Percentiles rank a stretch among this genome's conserved stretches.
Evolutionary conservation across 2,888 invertebrate species (phyloP).

Genomic region (Papilio gigon): DNA sequence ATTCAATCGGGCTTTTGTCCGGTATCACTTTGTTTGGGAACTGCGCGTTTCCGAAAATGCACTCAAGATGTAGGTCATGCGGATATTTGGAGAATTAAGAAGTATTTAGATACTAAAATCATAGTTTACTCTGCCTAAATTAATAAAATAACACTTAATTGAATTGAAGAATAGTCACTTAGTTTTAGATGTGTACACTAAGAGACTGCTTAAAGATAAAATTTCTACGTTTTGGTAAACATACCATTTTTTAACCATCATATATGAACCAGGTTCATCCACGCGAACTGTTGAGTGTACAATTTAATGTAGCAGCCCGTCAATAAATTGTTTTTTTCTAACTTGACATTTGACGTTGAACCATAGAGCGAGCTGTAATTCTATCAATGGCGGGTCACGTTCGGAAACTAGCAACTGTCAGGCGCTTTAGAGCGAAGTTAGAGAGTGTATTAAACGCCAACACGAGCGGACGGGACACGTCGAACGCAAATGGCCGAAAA

Average conservation of each 20-base stretch:
- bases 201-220: too few species aligned
- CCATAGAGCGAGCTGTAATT: conserved; percentile 45
- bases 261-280: too few species aligned
- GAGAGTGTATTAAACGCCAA: conserved; percentile 69
- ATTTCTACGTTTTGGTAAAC: too few species aligned
- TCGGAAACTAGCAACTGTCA: conserved; percentile 64
- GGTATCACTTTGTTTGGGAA: conserved; percentile 49
- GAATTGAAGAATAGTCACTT: too few species aligned
- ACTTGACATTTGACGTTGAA: conserved; percentile 31
- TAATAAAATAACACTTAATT: too few species aligned
- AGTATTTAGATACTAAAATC: background rate
- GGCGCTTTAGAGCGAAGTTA: conserved; percentile 60
- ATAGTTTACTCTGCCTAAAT: background rate
- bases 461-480: conserved; percentile 54
- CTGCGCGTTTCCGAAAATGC: conserved; percentile 47
- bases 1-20: conserved; percentile 76
- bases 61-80: conserved; percentile 16
- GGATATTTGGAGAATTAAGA: background rate
- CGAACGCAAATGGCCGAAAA: conserved; percentile 58
- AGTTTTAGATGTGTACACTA: too few species aligned
- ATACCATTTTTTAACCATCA: too few species aligned
- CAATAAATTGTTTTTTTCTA: conserved; percentile 24
- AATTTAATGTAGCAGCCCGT: conserved; percentile 25
- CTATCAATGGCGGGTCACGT: conserved; percentile 64
- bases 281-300: too few species aligned